These are phyloP conservation scores for Glyptemys insculpta DNA, from an alignment of 2,797 vertebrate genomes.

Conservation along the genomic window DNA sequence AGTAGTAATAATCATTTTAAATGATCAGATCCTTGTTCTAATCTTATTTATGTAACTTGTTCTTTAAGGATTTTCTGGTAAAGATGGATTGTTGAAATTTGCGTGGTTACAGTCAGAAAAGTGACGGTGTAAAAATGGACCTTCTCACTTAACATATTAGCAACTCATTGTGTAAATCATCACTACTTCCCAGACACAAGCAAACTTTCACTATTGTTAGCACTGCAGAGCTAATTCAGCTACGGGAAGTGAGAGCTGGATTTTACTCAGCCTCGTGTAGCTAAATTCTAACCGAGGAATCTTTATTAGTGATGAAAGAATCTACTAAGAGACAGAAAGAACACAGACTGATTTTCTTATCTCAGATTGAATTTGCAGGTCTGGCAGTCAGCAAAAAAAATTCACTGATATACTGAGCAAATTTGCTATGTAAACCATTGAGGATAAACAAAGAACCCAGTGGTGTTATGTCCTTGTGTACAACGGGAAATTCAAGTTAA, in stretches of 20 bases:
- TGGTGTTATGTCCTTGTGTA: neutral
- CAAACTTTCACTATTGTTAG: neutral
- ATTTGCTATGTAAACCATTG: neutral
- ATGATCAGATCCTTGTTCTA: neutral
- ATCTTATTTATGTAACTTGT: neutral
- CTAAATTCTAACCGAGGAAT: neutral
- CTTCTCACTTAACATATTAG: neutral
- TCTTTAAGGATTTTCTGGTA: neutral
- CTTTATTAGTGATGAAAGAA: neutral
- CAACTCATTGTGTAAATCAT: neutral
- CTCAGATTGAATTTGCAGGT: neutral
- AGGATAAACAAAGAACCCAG: neutral
- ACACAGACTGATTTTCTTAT: neutral
- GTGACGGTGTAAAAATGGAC: neutral
- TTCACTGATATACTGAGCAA: neutral
- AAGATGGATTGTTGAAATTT: neutral
- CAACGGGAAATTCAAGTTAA: neutral
- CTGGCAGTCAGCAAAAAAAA: neutral
- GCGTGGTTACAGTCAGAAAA: conserved; percentile 13
- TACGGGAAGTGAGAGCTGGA: fast-evolving
- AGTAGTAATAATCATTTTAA: conserved; percentile 10
- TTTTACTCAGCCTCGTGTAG: neutral
- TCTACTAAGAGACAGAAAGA: neutral
- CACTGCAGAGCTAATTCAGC: neutral
- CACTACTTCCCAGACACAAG: neutral